Base-by-base conservation (phyloP, 2,797 vertebrate genomes). In the Falco berigora region DNA sequence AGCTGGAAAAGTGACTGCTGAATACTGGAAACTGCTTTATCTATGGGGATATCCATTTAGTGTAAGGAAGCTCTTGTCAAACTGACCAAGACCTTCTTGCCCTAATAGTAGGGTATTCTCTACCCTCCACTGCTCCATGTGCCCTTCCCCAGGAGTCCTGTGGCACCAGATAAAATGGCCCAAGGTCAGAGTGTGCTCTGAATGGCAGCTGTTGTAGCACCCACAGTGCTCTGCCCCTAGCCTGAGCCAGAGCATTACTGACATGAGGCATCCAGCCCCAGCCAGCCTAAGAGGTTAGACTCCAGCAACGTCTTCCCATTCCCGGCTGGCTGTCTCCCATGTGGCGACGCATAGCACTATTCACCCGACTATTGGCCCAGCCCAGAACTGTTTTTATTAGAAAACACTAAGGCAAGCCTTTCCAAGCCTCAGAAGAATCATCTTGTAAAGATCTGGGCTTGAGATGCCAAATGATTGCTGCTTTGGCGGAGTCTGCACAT, bases 401-500 rank as follows among this genome's bases (percentile, higher is more conserved):
- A 96, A 97, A 96, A 97, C 92, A 95, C 94, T 92, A 93, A 95
- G 96, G 93, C 82, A 90, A 96, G 90, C 86, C 81, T 95, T 96
- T 96, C 94, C 96, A 94, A 94, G 94, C 78, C 97, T 96, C 96
- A 97, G 96, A 96, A 96, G 90, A 91, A 94, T 95, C 96, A 94
- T 96, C 96, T 96, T 96, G 92, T 97, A 93, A 95, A 96, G 96
- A 93, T 93, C 90, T 96, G 93, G 94, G 77, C 88, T 95, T 63
- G 79, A 86, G 80, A 96, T 94, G 96, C 96, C 96, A 97, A 96
- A 97, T 91, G 91, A 96, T 97, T 87, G 88, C 92, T 96, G 94
- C 97, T 95, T 96, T 97, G 97, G 96, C 97, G 77, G 91, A 93
- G 90, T 66, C 94, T 94, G 94, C 87, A 82, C 96, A 96, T 97